Evolutionary conservation across 2,888 invertebrate species (phyloP).

Genomic region (Noctua janthina): DNA sequence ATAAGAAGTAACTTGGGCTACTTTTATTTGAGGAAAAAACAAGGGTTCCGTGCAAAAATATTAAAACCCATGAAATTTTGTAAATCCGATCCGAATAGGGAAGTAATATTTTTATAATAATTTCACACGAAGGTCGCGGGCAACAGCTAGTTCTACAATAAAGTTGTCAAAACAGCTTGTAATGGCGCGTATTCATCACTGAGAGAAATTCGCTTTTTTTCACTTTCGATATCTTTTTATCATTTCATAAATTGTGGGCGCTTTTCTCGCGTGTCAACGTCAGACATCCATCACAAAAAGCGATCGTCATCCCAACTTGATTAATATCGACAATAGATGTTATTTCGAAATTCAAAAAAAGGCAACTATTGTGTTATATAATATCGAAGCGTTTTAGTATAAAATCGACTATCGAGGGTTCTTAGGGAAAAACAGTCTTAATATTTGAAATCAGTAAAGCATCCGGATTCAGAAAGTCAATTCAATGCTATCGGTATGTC

Average conservation of each 20-base stretch:
- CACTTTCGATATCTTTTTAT: constrained; percentile 66
- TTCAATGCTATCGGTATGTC: background rate
- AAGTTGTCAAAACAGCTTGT: constrained; percentile 17
- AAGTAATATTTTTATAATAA: too few relatives aligned
- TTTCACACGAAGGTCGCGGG: too few relatives aligned
- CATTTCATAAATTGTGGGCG: constrained; percentile 45
- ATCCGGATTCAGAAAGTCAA: background rate
- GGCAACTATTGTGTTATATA: constrained; percentile 5
- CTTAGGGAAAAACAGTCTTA: background rate
- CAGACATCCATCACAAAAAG: constrained; percentile 62
- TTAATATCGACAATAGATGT: constrained; percentile 54
- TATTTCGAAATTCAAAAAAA: constrained; percentile 46
- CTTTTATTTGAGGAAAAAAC: too few relatives aligned
- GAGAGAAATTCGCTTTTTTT: constrained; percentile 22
- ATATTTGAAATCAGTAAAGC: background rate
- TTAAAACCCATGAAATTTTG: too few relatives aligned
- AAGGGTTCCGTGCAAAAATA: too few relatives aligned
- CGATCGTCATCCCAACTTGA: constrained; percentile 66
- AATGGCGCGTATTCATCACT: constrained; percentile 13
- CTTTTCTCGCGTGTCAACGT: constrained; percentile 62
- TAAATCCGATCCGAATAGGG: too few relatives aligned
- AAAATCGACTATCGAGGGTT: background rate
- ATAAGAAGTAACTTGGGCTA: too few relatives aligned
- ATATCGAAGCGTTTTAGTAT: background rate
- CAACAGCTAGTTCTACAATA: background rate